Evolutionary conservation across 2,888 invertebrate species (phyloP).

Genomic region (Junonia oenone): DNA sequence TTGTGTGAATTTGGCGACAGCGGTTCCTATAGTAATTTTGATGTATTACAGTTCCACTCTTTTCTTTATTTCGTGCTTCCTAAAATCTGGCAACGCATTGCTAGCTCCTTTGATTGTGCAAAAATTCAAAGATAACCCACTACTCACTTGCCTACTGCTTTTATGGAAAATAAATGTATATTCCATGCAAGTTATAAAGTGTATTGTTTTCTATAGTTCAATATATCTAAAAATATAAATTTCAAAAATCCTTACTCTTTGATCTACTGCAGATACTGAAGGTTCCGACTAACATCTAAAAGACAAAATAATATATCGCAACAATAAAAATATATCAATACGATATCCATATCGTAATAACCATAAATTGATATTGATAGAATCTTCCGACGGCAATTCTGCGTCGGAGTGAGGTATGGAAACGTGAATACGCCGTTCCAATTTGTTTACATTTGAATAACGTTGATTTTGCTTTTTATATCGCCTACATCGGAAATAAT

Average conservation of each 20-base stretch:
- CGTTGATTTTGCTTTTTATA: neutral
- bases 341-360: constrained; percentile 25
- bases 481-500: neutral
- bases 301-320: constrained; percentile 17
- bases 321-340: constrained; percentile 30
- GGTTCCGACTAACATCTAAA: constrained; percentile 11
- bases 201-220: neutral
- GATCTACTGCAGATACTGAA: constrained; percentile 5
- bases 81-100: too few relatives aligned
- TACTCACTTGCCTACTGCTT: too few relatives aligned
- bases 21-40: too few relatives aligned
- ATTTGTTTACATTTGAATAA: neutral
- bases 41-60: too few relatives aligned
- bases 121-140: too few relatives aligned
- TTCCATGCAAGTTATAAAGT: too few relatives aligned
- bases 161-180: too few relatives aligned
- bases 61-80: too few relatives aligned
- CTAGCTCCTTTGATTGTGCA: too few relatives aligned
- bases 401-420: constrained; percentile 13
- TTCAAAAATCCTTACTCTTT: constrained; percentile 7
- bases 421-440: constrained; percentile 4
- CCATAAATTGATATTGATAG: constrained; percentile 28
- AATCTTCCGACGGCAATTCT: constrained; percentile 20
- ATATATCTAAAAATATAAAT: neutral
- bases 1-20: too few relatives aligned